Evolutionary conservation across 2,797 vertebrate genomes (phyloP).

Genomic region (Iguana delicatissima): DNA sequence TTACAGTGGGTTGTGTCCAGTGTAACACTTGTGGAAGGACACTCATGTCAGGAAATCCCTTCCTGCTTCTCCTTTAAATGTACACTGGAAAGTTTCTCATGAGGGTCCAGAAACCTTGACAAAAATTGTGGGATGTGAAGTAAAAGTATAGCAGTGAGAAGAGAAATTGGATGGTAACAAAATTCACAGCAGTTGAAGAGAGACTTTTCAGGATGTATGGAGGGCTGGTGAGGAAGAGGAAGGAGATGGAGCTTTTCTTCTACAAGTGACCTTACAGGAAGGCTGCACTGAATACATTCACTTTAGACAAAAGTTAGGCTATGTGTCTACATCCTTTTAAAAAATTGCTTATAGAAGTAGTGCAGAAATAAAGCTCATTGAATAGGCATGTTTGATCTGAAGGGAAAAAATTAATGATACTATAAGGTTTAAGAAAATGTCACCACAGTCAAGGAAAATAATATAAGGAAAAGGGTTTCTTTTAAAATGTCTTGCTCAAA

Average conservation of each 20-base stretch:
- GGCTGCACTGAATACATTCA: no score
- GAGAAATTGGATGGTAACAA: neutral
- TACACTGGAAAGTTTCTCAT: neutral
- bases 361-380: neutral
- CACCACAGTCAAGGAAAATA: neutral
- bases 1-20: neutral
- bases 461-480: neutral
- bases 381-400: neutral
- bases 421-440: neutral
- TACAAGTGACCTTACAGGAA: no score
- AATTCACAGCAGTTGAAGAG: neutral
- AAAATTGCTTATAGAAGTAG: neutral
- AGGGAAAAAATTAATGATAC: neutral
- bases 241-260: no score
- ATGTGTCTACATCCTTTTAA: neutral
- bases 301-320: no score
- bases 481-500: neutral
- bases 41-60: neutral
- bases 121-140: neutral
- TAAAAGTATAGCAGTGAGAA: neutral
- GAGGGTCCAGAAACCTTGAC: neutral
- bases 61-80: neutral
- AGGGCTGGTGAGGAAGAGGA: no score
- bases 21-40: neutral
- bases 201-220: neutral